These are phyloP conservation scores for Bilobella aurantiaca DNA, from an alignment of 1,140 invertebrate genomes.

Conservation along the genomic window DNA sequence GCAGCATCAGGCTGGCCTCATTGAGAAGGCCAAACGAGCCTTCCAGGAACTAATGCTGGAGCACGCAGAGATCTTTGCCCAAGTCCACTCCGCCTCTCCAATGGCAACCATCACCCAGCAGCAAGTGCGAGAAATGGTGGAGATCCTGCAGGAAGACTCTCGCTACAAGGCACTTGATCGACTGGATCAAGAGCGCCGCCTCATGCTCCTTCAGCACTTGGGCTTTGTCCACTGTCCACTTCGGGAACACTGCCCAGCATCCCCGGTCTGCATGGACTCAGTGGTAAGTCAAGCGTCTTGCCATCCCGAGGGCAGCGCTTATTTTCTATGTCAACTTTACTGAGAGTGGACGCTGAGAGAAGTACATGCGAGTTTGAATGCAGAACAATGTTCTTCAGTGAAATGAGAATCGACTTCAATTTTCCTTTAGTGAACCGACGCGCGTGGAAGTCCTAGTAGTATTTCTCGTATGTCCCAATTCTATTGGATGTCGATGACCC, in stretches of 20 bases:
- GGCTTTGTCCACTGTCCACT: slow-evolving; percentile 93
- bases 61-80: slow-evolving; percentile 87
- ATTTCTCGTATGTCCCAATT: no score
- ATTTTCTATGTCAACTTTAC: no score
- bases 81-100: slow-evolving; percentile 79
- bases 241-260: slow-evolving; percentile 82
- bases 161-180: slow-evolving; percentile 83
- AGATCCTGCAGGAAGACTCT: slow-evolving; percentile 36
- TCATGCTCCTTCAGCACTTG: slow-evolving; percentile 88
- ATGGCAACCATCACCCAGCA: slow-evolving; percentile 80
- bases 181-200: slow-evolving; percentile 83
- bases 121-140: slow-evolving; percentile 80
- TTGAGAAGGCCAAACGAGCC: slow-evolving; percentile 64
- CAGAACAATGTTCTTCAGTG: no score
- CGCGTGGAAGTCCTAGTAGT: no score
- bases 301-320: no score
- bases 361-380: no score
- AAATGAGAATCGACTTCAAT: no score
- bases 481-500: no score
- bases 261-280: slow-evolving; percentile 78
- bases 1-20: slow-evolving; percentile 83
- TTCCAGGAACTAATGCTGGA: slow-evolving; percentile 78
- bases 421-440: no score
- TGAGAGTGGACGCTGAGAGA: no score
- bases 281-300: no score